Conservation (phyloP, 2,797 vertebrate genomes). For the Notamacropus eugenii region DNA sequence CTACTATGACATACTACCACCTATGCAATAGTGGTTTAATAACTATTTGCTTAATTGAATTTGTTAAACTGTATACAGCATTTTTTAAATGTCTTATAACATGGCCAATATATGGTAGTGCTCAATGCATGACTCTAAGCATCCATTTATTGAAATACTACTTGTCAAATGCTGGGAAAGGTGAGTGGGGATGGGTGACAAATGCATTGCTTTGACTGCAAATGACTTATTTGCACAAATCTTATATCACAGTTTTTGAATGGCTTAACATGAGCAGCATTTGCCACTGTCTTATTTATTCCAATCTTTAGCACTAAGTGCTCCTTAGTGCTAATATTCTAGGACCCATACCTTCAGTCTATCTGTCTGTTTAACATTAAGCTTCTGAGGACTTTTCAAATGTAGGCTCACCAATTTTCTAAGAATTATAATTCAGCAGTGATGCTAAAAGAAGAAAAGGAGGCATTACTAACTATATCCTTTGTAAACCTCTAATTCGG, state of each 20-base stretch:
- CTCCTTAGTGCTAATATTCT: neutral
- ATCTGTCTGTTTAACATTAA: neutral
- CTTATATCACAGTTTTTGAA: neutral
- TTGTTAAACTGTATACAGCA: neutral
- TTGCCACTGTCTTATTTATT: neutral
- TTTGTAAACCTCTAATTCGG: neutral
- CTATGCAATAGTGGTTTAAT: neutral
- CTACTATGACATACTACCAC: neutral
- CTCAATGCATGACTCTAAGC: neutral
- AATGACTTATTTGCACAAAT: neutral
- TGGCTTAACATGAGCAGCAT: neutral
- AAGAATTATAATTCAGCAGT: neutral
- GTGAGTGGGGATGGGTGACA: neutral
- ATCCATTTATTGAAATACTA: neutral
- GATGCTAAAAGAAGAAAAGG: neutral
- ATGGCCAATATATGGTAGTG: neutral
- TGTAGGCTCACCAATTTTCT: neutral
- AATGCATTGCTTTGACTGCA: neutral
- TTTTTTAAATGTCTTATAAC: neutral
- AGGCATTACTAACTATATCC: neutral
- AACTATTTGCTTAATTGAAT: neutral
- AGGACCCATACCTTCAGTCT: neutral
- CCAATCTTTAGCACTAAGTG: neutral
- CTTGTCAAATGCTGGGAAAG: neutral
- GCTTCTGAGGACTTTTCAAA: neutral